phyloP scores from a whole-genome alignment of 2,797 vertebrate species.

The Notoglanidium macrostoma region DNA sequence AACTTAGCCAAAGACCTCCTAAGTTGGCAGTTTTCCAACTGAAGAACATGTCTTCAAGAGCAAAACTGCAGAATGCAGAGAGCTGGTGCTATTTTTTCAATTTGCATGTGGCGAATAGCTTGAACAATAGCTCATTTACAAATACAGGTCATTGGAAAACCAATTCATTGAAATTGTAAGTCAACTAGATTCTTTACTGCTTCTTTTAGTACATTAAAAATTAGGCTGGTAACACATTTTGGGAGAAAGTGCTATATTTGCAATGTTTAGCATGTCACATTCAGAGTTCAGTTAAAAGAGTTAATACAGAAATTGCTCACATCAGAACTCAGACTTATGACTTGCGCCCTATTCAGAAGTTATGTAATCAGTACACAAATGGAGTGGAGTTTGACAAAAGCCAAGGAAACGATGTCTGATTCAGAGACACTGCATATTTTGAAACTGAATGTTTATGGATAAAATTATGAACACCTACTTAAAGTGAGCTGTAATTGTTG shows the following conservation, averaged over 20 bases:
- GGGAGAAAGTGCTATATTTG: not conserved
- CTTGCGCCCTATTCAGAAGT: not conserved
- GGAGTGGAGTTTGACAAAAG: not conserved
- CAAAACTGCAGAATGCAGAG: slow-evolving; percentile 74
- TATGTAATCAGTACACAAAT: not conserved
- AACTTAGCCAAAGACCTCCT: slow-evolving; percentile 35
- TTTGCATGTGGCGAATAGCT: slow-evolving; percentile 87
- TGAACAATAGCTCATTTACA: slow-evolving; percentile 84
- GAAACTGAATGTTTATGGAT: not conserved
- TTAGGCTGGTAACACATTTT: not conserved
- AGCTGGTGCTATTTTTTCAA: slow-evolving; percentile 95
- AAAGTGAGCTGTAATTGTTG: not conserved
- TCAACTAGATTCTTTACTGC: slow-evolving; percentile 42
- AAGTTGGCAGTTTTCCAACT: slow-evolving; percentile 61
- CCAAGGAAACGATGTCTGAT: not conserved
- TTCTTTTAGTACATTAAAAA: not conserved
- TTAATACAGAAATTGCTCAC: not conserved
- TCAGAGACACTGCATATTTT: not conserved
- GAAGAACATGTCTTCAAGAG: slow-evolving; percentile 51
- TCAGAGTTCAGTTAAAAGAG: not conserved
- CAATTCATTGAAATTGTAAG: slow-evolving; percentile 86
- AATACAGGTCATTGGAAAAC: slow-evolving; percentile 85
- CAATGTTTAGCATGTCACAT: not conserved
- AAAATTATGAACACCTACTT: not conserved
- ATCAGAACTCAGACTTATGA: not conserved